phyloP scores from a whole-genome alignment of 2,888 invertebrate species.

The Sarcophaga caerulescens region DNA sequence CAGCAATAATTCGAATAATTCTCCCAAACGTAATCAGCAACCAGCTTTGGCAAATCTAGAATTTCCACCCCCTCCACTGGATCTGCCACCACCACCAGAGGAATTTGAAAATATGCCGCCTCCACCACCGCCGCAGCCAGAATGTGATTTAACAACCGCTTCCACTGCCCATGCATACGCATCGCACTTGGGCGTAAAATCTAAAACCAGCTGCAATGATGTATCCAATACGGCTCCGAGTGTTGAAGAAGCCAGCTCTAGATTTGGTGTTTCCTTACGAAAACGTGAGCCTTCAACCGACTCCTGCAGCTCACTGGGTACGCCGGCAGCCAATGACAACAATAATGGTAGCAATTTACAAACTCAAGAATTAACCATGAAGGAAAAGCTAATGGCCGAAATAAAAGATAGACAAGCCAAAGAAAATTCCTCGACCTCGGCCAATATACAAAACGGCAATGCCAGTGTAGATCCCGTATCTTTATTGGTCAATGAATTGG shows the following conservation, averaged over 20 bases:
- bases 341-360: conserved; percentile 69
- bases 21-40: conserved; percentile 87
- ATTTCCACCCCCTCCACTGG: conserved; percentile 92
- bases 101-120: conserved; percentile 82
- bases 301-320: conserved; percentile 83
- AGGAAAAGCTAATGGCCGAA: conserved; percentile 92
- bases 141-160: conserved; percentile 69
- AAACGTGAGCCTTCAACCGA: conserved; percentile 85
- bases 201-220: conserved; percentile 81
- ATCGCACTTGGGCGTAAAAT: conserved; percentile 70
- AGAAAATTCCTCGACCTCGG: conserved; percentile 83
- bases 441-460: conserved; percentile 83
- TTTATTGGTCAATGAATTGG: conserved; percentile 91
- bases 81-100: conserved; percentile 90
- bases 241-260: conserved; percentile 87
- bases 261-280: conserved; percentile 87
- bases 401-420: conserved; percentile 85
- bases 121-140: conserved; percentile 74
- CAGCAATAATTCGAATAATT: conserved; percentile 86
- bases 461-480: conserved; percentile 87
- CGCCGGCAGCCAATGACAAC: conserved; percentile 79
- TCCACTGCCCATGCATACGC: conserved; percentile 70
- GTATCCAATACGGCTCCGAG: conserved; percentile 86
- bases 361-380: conserved; percentile 82
- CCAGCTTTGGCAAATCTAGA: conserved; percentile 91